Evolutionary conservation across 2,888 invertebrate species (phyloP).

Genomic region (Drosophila helvetica): DNA sequence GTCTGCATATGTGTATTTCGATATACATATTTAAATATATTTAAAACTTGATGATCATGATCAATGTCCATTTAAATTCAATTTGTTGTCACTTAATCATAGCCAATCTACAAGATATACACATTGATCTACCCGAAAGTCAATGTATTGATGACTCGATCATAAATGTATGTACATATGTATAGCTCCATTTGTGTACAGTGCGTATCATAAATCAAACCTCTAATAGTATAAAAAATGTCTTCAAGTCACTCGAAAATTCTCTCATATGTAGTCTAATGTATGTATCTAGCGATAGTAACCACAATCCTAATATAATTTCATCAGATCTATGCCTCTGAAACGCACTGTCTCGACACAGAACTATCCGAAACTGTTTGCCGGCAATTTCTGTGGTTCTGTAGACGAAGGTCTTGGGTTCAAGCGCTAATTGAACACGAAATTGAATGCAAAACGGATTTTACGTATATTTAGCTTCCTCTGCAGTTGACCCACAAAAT

Average conservation of each 20-base stretch:
- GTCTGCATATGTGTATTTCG: neutral
- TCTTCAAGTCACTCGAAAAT: neutral
- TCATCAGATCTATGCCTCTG: neutral
- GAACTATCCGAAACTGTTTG: conserved; percentile 21
- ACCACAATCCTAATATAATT: neutral
- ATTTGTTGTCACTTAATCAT: conserved; percentile 59
- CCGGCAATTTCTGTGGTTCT: conserved; percentile 26
- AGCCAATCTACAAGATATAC: conserved; percentile 19
- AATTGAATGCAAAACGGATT: conserved; percentile 54
- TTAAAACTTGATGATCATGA: conserved; percentile 23
- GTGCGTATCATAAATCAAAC: neutral
- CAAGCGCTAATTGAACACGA: conserved; percentile 66
- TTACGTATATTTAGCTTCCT: conserved; percentile 6
- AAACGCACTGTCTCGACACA: conserved; percentile 8
- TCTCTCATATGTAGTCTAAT: no score
- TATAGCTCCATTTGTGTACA: conserved; percentile 26
- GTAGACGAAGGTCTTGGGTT: conserved; percentile 50
- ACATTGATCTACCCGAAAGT: conserved; percentile 1
- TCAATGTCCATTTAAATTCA: conserved; percentile 50
- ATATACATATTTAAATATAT: neutral
- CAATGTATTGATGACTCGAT: conserved; percentile 25
- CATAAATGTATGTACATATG: conserved; percentile 36
- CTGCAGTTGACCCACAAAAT: conserved; percentile 52
- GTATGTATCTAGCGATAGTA: neutral
- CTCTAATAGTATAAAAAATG: neutral